Evolutionary conservation across 2,888 invertebrate species (phyloP).

Genomic region (Agrotis segetum): DNA sequence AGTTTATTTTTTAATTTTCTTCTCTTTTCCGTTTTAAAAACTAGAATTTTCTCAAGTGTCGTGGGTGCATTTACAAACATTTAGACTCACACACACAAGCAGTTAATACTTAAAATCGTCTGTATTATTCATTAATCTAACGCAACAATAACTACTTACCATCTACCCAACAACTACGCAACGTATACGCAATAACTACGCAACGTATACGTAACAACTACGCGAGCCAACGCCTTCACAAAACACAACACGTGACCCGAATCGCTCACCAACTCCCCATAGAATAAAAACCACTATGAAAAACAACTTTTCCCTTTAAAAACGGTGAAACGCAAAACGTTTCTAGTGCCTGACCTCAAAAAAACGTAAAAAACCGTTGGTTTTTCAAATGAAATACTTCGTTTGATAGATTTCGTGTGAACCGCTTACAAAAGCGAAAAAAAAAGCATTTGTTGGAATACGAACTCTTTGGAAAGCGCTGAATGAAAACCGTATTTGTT

Average conservation of each 20-base stretch:
- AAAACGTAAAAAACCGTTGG: constrained; percentile 1
- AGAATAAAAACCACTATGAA: neutral
- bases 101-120: no score
- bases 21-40: no score
- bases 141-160: neutral
- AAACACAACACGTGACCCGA: neutral
- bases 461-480: constrained; percentile 8
- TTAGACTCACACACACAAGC: no score
- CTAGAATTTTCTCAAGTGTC: no score
- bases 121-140: no score
- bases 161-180: neutral
- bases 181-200: neutral
- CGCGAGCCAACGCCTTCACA: neutral
- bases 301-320: neutral
- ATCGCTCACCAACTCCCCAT: neutral
- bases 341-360: constrained; percentile 3
- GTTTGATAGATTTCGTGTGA: constrained; percentile 24
- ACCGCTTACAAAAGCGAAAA: constrained; percentile 8
- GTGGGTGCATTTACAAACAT: no score
- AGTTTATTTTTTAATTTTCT: no score
- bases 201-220: neutral
- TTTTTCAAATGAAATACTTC: constrained; percentile 37
- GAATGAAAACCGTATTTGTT: neutral
- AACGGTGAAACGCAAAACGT: constrained; percentile 2
- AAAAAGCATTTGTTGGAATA: neutral